Percentiles rank a stretch among this genome's conserved stretches.
phyloP scores from a whole-genome alignment of 1,140 invertebrate species.

The Drosophila ercepeae region DNA sequence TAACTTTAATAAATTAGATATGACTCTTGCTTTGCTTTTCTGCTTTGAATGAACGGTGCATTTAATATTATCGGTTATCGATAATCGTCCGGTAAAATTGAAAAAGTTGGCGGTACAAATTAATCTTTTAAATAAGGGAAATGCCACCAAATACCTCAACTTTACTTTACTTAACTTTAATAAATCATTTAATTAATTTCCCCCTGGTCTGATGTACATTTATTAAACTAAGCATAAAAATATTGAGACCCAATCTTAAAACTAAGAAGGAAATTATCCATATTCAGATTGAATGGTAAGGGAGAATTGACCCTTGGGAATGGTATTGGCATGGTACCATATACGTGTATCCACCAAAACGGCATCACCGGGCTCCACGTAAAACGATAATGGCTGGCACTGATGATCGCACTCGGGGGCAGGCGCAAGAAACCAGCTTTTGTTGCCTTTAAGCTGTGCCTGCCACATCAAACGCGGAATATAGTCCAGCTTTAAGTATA shows the following conservation, averaged over 20 bases:
- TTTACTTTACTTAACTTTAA: too few relatives aligned
- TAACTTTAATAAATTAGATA: not conserved
- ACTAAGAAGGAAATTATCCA: constrained; percentile 85
- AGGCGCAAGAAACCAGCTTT: constrained; percentile 93
- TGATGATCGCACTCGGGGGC: constrained; percentile 94
- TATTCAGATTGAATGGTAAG: constrained; percentile 97
- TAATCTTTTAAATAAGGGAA: not conserved
- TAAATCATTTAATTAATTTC: too few relatives aligned
- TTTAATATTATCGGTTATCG: not conserved
- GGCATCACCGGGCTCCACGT: constrained; percentile 93
- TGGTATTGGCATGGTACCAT: constrained; percentile 96
- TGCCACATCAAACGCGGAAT: constrained; percentile 97
- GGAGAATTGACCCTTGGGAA: constrained; percentile 93
- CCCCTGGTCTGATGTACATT: too few relatives aligned
- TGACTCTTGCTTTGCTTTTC: not conserved
- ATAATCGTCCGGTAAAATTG: not conserved
- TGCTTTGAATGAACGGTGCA: constrained; percentile 12
- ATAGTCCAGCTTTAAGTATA: constrained; percentile 91
- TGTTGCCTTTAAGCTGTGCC: constrained; percentile 94
- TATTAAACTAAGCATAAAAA: too few relatives aligned
- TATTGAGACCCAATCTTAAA: not conserved
- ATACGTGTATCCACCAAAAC: constrained; percentile 94
- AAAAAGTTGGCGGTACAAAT: not conserved
- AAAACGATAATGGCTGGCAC: constrained; percentile 90
- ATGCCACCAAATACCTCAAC: too few relatives aligned